These are phyloP conservation scores for Phlogophora meticulosa DNA, from an alignment of 2,888 invertebrate genomes.

Conservation along the genomic window DNA sequence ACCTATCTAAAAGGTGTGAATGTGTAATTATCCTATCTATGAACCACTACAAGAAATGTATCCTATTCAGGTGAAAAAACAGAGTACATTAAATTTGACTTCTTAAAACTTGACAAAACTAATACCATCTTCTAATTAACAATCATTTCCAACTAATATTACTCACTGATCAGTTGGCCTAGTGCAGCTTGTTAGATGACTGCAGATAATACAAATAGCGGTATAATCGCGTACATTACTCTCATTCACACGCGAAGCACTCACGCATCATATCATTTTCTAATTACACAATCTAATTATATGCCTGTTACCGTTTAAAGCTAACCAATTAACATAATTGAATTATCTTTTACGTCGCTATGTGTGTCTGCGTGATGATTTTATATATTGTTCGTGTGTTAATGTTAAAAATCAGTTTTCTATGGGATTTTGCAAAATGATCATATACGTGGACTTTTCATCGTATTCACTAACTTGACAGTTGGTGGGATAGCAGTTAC, in stretches of 20 bases:
- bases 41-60: no score
- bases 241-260: constrained; percentile 55
- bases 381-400: background rate
- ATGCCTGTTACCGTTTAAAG: constrained; percentile 45
- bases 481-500: no score
- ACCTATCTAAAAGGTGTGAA: no score
- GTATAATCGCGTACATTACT: constrained; percentile 47
- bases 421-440: no score
- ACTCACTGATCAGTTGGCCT: constrained; percentile 11
- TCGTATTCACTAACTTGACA: no score
- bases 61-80: no score
- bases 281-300: constrained; percentile 53
- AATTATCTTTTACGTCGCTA: constrained; percentile 21
- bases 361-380: constrained; percentile 2
- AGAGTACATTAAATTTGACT: no score
- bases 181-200: constrained; percentile 1
- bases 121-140: background rate
- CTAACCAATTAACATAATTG: constrained; percentile 46
- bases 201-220: constrained; percentile 25
- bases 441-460: no score
- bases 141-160: background rate
- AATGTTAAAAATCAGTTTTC: background rate
- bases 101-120: background rate
- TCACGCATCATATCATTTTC: constrained; percentile 61
- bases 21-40: no score